Evolutionary conservation across 2,113 vertebrate genomes (phyloP), one percentile per base, ranked within the genome.

Genomic region (Rana temporaria): DNA sequence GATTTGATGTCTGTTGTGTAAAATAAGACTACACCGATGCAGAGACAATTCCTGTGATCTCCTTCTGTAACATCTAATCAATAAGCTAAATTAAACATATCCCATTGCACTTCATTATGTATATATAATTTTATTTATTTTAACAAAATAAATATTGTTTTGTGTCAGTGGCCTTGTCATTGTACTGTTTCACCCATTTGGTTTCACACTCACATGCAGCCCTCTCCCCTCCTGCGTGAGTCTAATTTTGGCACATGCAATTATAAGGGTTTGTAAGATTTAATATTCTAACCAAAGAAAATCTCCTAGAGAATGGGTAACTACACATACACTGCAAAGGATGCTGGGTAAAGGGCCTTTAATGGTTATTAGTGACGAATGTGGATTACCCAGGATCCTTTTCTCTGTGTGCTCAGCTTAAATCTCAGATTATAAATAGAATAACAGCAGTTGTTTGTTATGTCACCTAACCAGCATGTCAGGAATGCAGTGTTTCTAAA

Each of bases 111-210:
- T 56, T 53, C 24, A 48, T 67, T 52, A 74, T 67, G n/a, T 70
- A 70, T 67, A 52, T 63, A 80, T 59, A 20, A 62, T 74, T 73
- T 75, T 82, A 62, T 74, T 81, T 82, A 83, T 83, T 82, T 82
- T 83, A 83, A 76, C 81, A 83, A 83, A 83, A 83, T 83, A 83
- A 83, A 83, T 71, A 75, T 75, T 68, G 72, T 65, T 82, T 82
- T 82, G 38, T 75, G 80, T 82, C 80, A 68, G 80, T 76, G 81
- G 81, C 81, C 72, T 83, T 30, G 20, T 68, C 22, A n/a, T 68
- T 18, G 68, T 30, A 30, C 26, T 1, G 26, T 57, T 66, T 68
- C 14, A 6, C 32, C 20, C 20, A 14, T 52, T 75, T 75, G n/a
- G 52, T 82, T 82, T 55, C 52, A 26, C 19, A 17, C 15, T 67